Conservation (phyloP, 2,888 invertebrate genomes). For the Drosophila birchii region DNA sequence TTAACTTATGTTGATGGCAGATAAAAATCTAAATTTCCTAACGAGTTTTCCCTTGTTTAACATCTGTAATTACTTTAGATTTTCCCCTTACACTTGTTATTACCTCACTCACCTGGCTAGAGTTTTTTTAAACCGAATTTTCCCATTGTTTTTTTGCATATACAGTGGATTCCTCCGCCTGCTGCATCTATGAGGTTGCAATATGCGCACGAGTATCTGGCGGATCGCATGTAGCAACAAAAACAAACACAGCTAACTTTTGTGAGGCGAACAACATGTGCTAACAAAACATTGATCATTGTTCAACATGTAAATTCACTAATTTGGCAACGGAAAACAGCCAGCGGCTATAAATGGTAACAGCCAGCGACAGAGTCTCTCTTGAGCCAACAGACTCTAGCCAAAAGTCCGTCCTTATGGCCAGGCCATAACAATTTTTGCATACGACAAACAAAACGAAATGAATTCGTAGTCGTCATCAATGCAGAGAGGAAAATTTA, state of each 20-base stretch:
- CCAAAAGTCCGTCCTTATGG: constrained; percentile 35
- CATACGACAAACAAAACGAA: constrained; percentile 68
- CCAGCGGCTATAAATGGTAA: constrained; percentile 78
- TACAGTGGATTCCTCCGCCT: constrained; percentile 23
- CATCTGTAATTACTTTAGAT: constrained; percentile 1
- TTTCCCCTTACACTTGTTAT: constrained; percentile 39
- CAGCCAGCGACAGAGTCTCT: constrained; percentile 52
- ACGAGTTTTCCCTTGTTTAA: not conserved
- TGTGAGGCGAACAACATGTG: constrained; percentile 73
- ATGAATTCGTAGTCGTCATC: constrained; percentile 68
- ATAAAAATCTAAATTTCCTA: not conserved
- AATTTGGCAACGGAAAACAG: constrained; percentile 78
- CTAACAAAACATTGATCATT: constrained; percentile 82
- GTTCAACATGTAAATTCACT: constrained; percentile 82
- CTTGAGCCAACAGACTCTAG: constrained; percentile 38
- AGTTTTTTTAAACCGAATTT: constrained; percentile 29
- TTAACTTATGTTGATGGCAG: not conserved
- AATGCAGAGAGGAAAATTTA: constrained; percentile 19
- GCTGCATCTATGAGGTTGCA: constrained; percentile 46
- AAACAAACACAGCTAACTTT: constrained; percentile 53
- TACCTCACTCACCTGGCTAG: constrained; percentile 14
- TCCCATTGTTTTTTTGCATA: constrained; percentile 49
- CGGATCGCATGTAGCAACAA: constrained; percentile 51
- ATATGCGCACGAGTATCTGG: constrained; percentile 56
- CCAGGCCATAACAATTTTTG: constrained; percentile 70